A percentile compares a stretch with the other conserved stretches of the same genome.
Conservation (phyloP, 1,140 invertebrate genomes). For the Drosophila willistoni region DNA sequence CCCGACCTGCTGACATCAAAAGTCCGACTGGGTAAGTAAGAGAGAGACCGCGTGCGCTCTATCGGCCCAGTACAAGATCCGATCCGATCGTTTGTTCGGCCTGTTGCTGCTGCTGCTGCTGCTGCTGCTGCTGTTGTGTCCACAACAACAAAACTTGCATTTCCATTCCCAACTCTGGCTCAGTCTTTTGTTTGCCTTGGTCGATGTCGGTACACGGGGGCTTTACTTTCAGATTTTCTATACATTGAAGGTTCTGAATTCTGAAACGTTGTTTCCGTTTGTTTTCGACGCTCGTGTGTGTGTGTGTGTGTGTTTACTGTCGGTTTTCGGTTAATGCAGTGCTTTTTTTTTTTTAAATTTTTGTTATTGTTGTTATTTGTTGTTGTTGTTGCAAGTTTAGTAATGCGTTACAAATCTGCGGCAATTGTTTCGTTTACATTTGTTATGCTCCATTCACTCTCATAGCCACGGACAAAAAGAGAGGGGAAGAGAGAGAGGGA, state of each 20-base stretch:
- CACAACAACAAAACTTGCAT: slow-evolving; percentile 61
- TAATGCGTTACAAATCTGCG: slow-evolving; percentile 68
- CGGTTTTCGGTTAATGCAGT: slow-evolving; percentile 35
- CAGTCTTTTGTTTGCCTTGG: slow-evolving; percentile 68
- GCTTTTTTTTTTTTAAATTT: slow-evolving; percentile 26
- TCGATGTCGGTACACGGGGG: slow-evolving; percentile 53
- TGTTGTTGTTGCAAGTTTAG: slow-evolving; percentile 55
- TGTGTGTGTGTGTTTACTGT: neutral
- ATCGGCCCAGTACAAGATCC: slow-evolving; percentile 43
- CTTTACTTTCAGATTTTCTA: slow-evolving; percentile 20
- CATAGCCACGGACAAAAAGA: slow-evolving; percentile 26
- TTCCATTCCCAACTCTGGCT: slow-evolving; percentile 38
- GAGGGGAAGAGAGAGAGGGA: slow-evolving; percentile 16
- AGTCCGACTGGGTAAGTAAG: slow-evolving; percentile 10
- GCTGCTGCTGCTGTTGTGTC: slow-evolving; percentile 54
- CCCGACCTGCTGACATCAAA: neutral
- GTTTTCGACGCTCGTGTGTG: no score
- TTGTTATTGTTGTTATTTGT: neutral
- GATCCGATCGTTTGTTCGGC: slow-evolving; percentile 34
- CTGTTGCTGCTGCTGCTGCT: slow-evolving; percentile 42
- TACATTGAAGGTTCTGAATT: slow-evolving; percentile 51
- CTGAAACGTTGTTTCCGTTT: slow-evolving; percentile 32
- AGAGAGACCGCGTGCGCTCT: slow-evolving; percentile 6
- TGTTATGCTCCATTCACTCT: slow-evolving; percentile 66
- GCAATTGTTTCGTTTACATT: slow-evolving; percentile 66